phyloP scores from a whole-genome alignment of 2,113 vertebrate species.

The Halichoerus grypus region DNA sequence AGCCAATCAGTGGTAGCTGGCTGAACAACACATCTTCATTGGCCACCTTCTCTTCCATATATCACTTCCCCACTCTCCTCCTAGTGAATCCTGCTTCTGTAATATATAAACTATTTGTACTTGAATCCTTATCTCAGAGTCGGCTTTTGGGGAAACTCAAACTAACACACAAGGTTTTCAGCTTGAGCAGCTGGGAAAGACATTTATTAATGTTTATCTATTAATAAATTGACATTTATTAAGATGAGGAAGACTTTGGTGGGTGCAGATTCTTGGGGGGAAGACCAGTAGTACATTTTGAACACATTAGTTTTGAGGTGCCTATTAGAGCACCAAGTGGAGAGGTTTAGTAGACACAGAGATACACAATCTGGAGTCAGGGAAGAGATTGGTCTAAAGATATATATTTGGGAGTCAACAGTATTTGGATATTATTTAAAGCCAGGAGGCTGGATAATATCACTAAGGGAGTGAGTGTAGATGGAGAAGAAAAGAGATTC shows the following conservation, averaged over 20 bases:
- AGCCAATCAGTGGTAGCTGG: neutral
- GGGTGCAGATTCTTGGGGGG: neutral
- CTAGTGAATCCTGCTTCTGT: neutral
- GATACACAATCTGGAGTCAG: neutral
- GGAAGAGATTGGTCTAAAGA: neutral
- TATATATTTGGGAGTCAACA: neutral
- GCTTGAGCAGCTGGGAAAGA: neutral
- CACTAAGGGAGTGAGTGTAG: neutral
- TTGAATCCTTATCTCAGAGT: neutral
- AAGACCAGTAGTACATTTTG: slow-evolving; percentile 9
- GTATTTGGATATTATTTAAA: neutral
- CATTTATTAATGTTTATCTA: neutral
- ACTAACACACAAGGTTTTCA: neutral
- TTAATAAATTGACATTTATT: neutral
- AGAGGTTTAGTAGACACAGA: neutral
- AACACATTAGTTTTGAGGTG: neutral
- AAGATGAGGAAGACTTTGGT: slow-evolving; percentile 5
- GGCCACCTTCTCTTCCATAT: neutral
- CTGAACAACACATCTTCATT: neutral
- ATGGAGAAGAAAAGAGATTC: neutral
- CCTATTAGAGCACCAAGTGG: neutral
- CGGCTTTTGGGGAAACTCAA: neutral
- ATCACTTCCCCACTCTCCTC: neutral
- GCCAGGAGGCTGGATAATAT: neutral
- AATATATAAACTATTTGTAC: neutral